Evolutionary conservation across 2,797 vertebrate genomes (phyloP).

Genomic region (Protonibea diacanthus): DNA sequence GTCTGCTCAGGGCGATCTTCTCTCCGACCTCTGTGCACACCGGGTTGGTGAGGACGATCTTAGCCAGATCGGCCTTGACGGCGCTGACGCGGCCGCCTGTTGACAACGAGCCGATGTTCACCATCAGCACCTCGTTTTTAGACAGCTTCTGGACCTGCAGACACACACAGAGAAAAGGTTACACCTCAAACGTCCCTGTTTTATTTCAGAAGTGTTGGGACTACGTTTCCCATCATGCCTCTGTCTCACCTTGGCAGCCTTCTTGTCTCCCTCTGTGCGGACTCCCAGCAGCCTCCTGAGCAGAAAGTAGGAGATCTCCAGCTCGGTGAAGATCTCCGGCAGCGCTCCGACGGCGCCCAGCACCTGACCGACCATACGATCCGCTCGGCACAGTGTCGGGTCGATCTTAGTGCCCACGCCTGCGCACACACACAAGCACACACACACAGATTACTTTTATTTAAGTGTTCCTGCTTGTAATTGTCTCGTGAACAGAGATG

Average conservation of each 20-base stretch:
- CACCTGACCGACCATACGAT: conserved; percentile 99
- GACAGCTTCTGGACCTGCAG: conserved; percentile 97
- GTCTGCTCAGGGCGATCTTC: conserved; percentile 97
- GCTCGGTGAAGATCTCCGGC: conserved; percentile 98
- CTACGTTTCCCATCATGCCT: conserved; percentile 31
- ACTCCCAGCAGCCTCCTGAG: conserved; percentile 94
- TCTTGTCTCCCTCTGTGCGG: conserved; percentile 98
- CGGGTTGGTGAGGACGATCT: conserved; percentile 98
- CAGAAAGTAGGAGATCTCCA: conserved; percentile 98
- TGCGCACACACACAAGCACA: conserved; percentile 56
- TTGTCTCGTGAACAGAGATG: too few relatives aligned
- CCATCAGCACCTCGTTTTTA: conserved; percentile 99
- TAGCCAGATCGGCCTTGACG: conserved; percentile 98
- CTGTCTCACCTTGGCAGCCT: conserved; percentile 93
- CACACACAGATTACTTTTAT: neutral
- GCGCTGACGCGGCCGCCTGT: conserved; percentile 98
- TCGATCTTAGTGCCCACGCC: conserved; percentile 99
- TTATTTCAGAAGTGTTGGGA: neutral
- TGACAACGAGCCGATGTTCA: conserved; percentile 97
- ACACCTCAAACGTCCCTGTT: neutral
- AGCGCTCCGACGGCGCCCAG: conserved; percentile 96
- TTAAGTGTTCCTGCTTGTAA: neutral
- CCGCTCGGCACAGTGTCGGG: conserved; percentile 96
- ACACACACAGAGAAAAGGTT: too few relatives aligned
- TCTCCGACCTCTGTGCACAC: conserved; percentile 99